Base-by-base conservation (phyloP, 2,888 invertebrate genomes). In the Ceratothoa steindachneri region DNA sequence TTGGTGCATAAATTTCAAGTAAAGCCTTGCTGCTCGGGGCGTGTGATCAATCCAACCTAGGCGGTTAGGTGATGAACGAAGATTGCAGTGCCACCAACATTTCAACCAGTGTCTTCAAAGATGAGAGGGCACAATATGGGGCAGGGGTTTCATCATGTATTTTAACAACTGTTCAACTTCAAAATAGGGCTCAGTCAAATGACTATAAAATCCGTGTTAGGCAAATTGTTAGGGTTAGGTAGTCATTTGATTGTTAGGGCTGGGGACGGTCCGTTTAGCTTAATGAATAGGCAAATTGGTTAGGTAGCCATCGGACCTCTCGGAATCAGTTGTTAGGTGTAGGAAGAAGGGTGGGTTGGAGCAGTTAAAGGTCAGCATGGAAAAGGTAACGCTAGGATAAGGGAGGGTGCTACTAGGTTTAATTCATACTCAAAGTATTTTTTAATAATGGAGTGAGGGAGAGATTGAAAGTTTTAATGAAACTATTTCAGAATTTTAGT, bases 351-450 rank as follows among this genome's bases (percentile, higher is more conserved):
- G 60, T 60, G 60, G 60, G 60, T 22, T 7, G 60, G 60, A 60
- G 27, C 2, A 24, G 24, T 7, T 24, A 24, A 1, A 24, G 19
- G 60, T 12, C n/a, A 60, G 60, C 60, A 1, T 60, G 60, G 60
- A 60, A 12, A n/a, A 60, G 60, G 22, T 60, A 60, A 24, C 19
- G 2, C 12, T 60, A 60, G 60, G 60, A 60, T 12, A 60, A 60
- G 60, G 60, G 60, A 60, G 60, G 60, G 60, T 60, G 60, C 60
- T 60, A 60, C 27, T 60, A 60, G 60, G 27, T 60, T 60, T 60
- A 60, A 24, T n/a, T 60, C 12, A 22, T 60, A 41, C 41, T 41
- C 15, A 41, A 41, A 41, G 15, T 5, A 22, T 22, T 60, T 60
- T 60, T 24, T 60, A 24, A 24, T 60, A 2, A 1, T 24, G 60